Percentiles rank a stretch among this genome's conserved stretches.
These are phyloP conservation scores for Echinarachnius parma DNA, from an alignment of 53 echinoderm and acorn worm species.

Conservation along the genomic window DNA sequence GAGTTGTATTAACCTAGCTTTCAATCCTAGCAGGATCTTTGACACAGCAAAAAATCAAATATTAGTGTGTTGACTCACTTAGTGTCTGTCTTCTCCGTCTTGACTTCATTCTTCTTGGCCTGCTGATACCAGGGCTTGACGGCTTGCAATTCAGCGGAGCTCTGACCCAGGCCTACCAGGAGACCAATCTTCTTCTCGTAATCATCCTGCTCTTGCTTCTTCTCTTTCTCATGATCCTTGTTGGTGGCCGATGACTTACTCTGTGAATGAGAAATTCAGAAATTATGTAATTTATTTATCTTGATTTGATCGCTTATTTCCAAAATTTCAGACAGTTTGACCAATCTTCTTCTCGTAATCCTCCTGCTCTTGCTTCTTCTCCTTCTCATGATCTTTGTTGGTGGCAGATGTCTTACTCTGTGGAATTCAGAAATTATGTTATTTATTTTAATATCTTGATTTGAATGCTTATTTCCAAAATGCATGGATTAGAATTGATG, in stretches of 20 bases:
- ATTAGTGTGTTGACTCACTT: slow-evolving; percentile 8
- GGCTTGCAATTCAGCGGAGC: slow-evolving; percentile 71
- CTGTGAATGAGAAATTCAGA: too few relatives aligned
- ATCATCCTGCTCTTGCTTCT: slow-evolving; percentile 79
- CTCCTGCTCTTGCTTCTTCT: slow-evolving; percentile 83
- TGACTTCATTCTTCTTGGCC: slow-evolving; percentile 4
- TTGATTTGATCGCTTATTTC: too few relatives aligned
- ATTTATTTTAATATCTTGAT: not conserved
- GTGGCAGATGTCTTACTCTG: slow-evolving; percentile 13
- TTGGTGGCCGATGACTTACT: slow-evolving; percentile 38
- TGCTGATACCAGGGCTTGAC: slow-evolving; percentile 78
- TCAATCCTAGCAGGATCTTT: too few relatives aligned
- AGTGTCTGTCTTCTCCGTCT: slow-evolving; percentile 12
- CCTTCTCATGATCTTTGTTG: slow-evolving; percentile 90
- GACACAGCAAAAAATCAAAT: not conserved
- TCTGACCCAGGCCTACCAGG: slow-evolving; percentile 89
- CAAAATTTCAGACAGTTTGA: too few relatives aligned
- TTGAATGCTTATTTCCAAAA: not conserved
- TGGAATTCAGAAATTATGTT: not conserved
- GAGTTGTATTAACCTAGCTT: too few relatives aligned
- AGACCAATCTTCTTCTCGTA: slow-evolving; percentile 93
- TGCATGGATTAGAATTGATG: too few relatives aligned
- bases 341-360: slow-evolving; percentile 83
- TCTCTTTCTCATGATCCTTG: slow-evolving; percentile 89
- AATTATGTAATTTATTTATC: too few relatives aligned